phyloP scores from a whole-genome alignment of 1,140 invertebrate species.

The Dreissena polymorpha region DNA sequence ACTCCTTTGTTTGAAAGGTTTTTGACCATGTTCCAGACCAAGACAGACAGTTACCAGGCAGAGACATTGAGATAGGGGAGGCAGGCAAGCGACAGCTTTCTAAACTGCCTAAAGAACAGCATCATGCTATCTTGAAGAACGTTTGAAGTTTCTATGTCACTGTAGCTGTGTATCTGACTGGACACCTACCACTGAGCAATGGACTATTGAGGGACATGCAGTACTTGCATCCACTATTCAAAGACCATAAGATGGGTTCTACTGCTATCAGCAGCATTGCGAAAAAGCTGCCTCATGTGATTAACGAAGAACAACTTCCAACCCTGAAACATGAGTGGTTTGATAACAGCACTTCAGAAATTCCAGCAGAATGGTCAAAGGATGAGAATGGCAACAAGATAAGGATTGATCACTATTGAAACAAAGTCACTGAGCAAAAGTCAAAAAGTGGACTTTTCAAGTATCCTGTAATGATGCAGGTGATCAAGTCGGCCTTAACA shows the following conservation, averaged over 20 bases:
- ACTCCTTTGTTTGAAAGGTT: slow-evolving; percentile 49
- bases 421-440: background rate
- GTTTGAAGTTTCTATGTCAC: slow-evolving; percentile 26
- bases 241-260: background rate
- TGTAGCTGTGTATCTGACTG: slow-evolving; percentile 22
- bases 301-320: background rate
- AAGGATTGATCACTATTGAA: background rate
- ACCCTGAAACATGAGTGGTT: background rate
- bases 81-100: slow-evolving; percentile 27
- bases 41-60: slow-evolving; percentile 27
- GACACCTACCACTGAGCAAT: slow-evolving; percentile 17
- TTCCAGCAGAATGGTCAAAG: background rate
- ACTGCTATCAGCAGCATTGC: slow-evolving; percentile 28
- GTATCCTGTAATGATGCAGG: background rate
- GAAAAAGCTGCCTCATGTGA: slow-evolving; percentile 1
- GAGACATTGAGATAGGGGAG: slow-evolving; percentile 39
- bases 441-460: background rate
- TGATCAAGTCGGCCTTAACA: background rate
- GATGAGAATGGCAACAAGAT: background rate
- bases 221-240: slow-evolving; percentile 26
- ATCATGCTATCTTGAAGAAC: slow-evolving; percentile 23
- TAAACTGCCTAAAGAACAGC: slow-evolving; percentile 28
- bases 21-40: slow-evolving; percentile 48
- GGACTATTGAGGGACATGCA: slow-evolving; percentile 18
- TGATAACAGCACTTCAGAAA: background rate